Base-by-base conservation (phyloP, 2,113 vertebrate species). In the Oxyura jamaicensis region DNA sequence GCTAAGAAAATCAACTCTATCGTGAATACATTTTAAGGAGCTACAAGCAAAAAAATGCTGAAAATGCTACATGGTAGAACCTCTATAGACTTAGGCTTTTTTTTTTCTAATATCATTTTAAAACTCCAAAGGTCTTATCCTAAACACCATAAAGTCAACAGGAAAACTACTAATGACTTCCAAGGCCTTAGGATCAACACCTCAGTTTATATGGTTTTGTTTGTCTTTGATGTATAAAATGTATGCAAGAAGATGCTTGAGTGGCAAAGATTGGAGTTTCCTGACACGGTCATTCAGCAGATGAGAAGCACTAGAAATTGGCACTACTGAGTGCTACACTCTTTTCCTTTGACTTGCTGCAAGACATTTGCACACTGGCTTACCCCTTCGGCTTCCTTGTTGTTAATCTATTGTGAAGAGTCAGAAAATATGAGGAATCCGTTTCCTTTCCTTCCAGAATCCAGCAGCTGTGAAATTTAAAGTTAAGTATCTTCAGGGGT, bases 381-480 rank as follows among this genome's bases (percentile, higher is more conserved):
- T 84, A 50, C 21, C 12, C 7, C 3, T 73, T 82, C 84, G 88
- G 52, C 39, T 36, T 59, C 42, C 42, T 36, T 28, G 48, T 52
- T 36, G 41, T 22, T 94, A 46, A 66, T 88, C 94, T 91, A 83
- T 59, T 13, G 11, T 83, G 69, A 88, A 63, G 59, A 81, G 28
- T 25, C 25, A 83, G 88, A 86, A 90, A 74, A 83, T 74, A 77
- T 6, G 31, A 86, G 69, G 21, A 91, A 74, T 10, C 2, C 2
- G 5, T 55, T 90, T 85, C 55, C 73, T 87, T 63, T 6, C 22
- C 46, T 55, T 71, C 91, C 41, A 62, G 58, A 86, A 85, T 73
- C 13, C 41, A 90, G 46, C 42, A 93, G 55, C 63, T 95, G 65
- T 93, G 72, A 91, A 91, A 93, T 88, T 56, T 86, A 42, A 93